A percentile compares a stretch with the other conserved stretches of the same genome.
Conservation (phyloP, 2,797 vertebrate genomes). For the Falco berigora region DNA sequence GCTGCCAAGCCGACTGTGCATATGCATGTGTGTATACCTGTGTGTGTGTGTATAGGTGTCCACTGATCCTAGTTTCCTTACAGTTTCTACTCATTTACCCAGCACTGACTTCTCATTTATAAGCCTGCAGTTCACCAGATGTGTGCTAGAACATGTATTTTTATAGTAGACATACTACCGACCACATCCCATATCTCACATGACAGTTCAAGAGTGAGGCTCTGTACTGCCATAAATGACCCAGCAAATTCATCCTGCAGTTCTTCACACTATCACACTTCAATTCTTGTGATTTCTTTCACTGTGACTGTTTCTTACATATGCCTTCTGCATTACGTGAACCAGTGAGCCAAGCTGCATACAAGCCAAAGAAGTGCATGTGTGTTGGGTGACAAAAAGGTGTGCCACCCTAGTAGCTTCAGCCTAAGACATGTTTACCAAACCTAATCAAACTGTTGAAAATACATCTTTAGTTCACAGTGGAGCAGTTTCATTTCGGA, state of each 20-base stretch:
- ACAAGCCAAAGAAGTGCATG: background rate
- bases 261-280: background rate
- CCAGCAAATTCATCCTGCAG: background rate
- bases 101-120: background rate
- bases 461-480: background rate
- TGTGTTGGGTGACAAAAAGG: background rate
- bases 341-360: background rate
- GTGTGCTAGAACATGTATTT: background rate
- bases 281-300: background rate
- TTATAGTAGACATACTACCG: background rate
- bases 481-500: background rate
- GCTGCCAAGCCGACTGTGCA: background rate
- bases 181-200: background rate
- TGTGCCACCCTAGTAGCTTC: background rate
- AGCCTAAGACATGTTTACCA: background rate
- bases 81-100: background rate
- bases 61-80: background rate
- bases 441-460: background rate
- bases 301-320: background rate
- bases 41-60: too few relatives aligned
- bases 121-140: background rate
- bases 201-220: background rate
- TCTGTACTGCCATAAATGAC: background rate
- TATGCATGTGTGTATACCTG: too few relatives aligned
- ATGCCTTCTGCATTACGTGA: background rate